Base-by-base conservation (phyloP, 2,113 vertebrate species). In the Felis chaus region DNA sequence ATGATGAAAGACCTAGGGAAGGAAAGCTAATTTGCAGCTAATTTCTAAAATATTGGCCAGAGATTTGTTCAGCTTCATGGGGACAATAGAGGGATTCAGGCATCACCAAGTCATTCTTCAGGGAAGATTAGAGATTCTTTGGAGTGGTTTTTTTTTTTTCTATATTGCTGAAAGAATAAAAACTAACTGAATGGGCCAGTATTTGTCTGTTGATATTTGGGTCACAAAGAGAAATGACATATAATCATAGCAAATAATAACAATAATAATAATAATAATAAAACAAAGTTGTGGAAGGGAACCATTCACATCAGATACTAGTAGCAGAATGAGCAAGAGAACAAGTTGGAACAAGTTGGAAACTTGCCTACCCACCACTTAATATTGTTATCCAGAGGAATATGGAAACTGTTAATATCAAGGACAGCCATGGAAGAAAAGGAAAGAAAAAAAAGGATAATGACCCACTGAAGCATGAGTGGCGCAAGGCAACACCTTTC, bases 31-130 rank as follows among this genome's bases (percentile, higher is more conserved):
- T 97, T 97, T 90, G 36, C 90, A 91, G 84, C 80, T 96, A 90
- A 97, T 97, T 94, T 97, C 93, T 93, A 93, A 97, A 95, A 84
- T 93, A 82, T 84, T 95, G 89, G 76, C 66, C 92, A 94, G 89
- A 97, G 85, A 97, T 97, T 93, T 97, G 81, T 89, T 96, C 84
- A 94, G 96, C 85, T 97, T 97, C 57, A 39, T 50, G 39, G 80
- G 76, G 66, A 94, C 80, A 94, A 55, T 69, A 73, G 91, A 95
- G 80, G 73, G 91, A 96, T 95, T 91, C 93, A 68, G 66, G 19
- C 71, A 93, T 82, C 65, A 88, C 68, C 50, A 76, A 95, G 41
- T 33, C 81, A 97, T 94, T 95, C 73, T 95, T 94, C 68, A 88
- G 84, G 74, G 85, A 92, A 95, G 74, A 93, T 88, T 88, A 92